Evolutionary conservation across 2,888 invertebrate genomes (phyloP), one percentile per base, ranked within the genome.

Genomic region (Kuschelorhynchus macadamiae): DNA sequence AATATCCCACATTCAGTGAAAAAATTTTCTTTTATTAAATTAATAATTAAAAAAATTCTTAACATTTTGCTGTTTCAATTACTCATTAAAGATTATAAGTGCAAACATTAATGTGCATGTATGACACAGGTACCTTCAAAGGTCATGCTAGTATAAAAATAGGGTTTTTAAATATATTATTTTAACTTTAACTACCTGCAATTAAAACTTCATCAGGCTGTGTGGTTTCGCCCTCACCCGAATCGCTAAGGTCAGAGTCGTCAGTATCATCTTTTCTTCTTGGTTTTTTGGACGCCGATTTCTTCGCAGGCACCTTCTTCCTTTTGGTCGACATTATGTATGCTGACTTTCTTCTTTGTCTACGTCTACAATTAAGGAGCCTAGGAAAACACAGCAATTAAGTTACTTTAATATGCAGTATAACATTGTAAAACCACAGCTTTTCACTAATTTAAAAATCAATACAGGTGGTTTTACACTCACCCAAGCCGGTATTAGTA

Each of bases 151-250:
- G n/a, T n/a, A n/a, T n/a, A n/a, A n/a, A n/a, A n/a, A n/a, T n/a
- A n/a, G n/a, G n/a, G n/a, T n/a, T n/a, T n/a, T n/a, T n/a, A n/a
- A n/a, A n/a, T n/a, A n/a, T n/a, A n/a, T n/a, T n/a, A n/a, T n/a
- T n/a, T n/a, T n/a, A n/a, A n/a, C n/a, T n/a, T 30, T 30, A 30
- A 30, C 50, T 59, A 69, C 71, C 84, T 30, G 86, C 84, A 63
- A 88, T 88, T 1, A 84, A 79, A 55, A 88, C 79, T 12, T 88
- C 88, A 49, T 88, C 87, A 0, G 86, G 87, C 25, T 85, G 84
- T 39, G 61, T 44, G 12, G 42, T 25, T 16, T 81, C 80, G 25
- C 79, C 76, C 56, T 82, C 81, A 71, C 82, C 81, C 30, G 74
- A 77, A 71, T 82, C 84, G 73, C 82, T 84, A 57, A 83, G 74